Percentiles rank a stretch among this genome's conserved stretches.
phyloP scores from a whole-genome alignment of 2,888 invertebrate genomes.

The Catocala sponsa region DNA sequence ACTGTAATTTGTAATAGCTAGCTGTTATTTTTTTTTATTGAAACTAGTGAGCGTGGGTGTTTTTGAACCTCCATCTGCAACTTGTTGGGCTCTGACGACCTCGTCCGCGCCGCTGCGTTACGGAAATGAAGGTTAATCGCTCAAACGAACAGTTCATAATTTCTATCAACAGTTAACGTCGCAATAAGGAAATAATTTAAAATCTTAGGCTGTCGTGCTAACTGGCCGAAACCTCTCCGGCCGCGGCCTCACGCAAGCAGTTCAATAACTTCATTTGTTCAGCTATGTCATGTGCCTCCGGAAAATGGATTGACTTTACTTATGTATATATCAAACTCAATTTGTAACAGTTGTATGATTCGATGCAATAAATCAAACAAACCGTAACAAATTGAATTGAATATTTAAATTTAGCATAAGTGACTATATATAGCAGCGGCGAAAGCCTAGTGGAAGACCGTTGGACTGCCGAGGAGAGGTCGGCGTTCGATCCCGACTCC shows the following conservation, averaged over 20 bases:
- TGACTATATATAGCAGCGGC: too few species aligned
- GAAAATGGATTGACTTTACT: background rate
- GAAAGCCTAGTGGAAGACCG: too few species aligned
- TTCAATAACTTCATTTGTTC: conserved; percentile 35
- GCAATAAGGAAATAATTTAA: conserved; percentile 56
- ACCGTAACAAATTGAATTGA: too few species aligned
- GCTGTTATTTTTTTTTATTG: conserved; percentile 47
- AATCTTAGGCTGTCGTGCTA: conserved; percentile 38
- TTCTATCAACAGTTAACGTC: conserved; percentile 47
- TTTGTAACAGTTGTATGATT: conserved; percentile 4
- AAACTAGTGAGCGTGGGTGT: conserved; percentile 49
- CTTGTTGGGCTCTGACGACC: conserved; percentile 42
- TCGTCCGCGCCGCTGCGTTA: conserved; percentile 49
- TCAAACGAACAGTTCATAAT: conserved; percentile 45
- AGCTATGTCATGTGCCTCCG: conserved; percentile 1
- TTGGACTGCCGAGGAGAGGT: too few species aligned
- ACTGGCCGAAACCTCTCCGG: conserved; percentile 25
- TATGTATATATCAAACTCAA: background rate
- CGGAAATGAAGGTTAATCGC: conserved; percentile 55
- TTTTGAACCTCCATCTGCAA: conserved; percentile 32
- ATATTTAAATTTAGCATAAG: too few species aligned
- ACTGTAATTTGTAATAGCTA: conserved; percentile 35
- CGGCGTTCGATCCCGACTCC: too few species aligned
- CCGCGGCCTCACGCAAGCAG: conserved; percentile 22
- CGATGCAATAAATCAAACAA: background rate